These are phyloP conservation scores for Ophraella communa DNA, from an alignment of 2,888 invertebrate species.

Conservation along the genomic window DNA sequence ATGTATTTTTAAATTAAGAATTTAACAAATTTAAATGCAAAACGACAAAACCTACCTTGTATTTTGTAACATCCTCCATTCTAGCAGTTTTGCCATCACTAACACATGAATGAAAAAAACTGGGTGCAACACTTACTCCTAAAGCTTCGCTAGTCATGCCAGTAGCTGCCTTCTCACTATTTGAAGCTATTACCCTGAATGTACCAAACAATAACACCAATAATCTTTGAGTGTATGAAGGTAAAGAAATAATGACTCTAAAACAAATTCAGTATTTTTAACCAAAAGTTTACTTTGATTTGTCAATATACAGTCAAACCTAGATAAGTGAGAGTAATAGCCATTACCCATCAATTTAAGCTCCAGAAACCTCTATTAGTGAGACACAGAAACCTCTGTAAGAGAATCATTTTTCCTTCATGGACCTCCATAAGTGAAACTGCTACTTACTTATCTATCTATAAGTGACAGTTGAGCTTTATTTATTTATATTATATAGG, in stretches of 20 bases:
- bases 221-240: slow-evolving; percentile 89
- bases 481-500: too few species aligned
- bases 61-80: slow-evolving; percentile 94
- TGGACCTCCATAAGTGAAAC: too few species aligned
- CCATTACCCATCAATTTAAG: too few species aligned
- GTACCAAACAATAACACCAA: slow-evolving; percentile 96
- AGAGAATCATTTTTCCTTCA: too few species aligned
- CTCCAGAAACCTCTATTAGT: too few species aligned
- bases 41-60: slow-evolving; percentile 74
- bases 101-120: slow-evolving; percentile 95
- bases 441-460: too few species aligned
- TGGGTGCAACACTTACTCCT: slow-evolving; percentile 94
- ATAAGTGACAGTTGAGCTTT: too few species aligned
- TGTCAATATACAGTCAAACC: too few species aligned
- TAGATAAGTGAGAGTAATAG: too few species aligned
- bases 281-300: too few species aligned
- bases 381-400: too few species aligned
- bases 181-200: slow-evolving; percentile 92
- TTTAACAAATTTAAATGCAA: background rate
- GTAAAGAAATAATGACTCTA: slow-evolving; percentile 87
- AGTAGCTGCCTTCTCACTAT: slow-evolving; percentile 86
- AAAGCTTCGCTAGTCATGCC: slow-evolving; percentile 96
- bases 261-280: slow-evolving; percentile 39
- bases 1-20: too few species aligned
- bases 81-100: slow-evolving; percentile 93